Evolutionary conservation across 2,113 vertebrate species (phyloP).

Genomic region (Mormoops blainvillei): DNA sequence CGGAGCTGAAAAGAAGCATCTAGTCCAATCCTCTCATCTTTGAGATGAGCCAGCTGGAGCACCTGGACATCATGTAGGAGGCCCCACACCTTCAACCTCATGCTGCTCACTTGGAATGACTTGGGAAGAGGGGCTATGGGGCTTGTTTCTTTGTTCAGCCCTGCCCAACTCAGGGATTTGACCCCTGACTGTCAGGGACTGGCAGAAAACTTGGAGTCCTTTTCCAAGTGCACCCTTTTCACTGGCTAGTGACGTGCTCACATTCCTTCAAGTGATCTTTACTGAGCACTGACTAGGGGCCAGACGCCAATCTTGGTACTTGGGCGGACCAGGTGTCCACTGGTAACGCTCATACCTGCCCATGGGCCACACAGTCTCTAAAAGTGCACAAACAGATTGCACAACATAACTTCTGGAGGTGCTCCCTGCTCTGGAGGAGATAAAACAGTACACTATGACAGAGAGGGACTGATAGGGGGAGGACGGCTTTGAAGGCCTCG

Average conservation of each 20-base stretch:
- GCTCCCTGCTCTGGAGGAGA: background rate
- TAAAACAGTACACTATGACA: background rate
- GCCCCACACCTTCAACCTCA: too few relatives aligned
- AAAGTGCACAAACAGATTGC: background rate
- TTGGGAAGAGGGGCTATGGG: background rate
- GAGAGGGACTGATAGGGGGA: background rate
- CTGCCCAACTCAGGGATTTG: background rate
- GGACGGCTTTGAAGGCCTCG: background rate
- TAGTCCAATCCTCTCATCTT: background rate
- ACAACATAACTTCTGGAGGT: background rate
- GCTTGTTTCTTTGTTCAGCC: background rate
- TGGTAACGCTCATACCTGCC: background rate
- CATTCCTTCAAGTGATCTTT: background rate
- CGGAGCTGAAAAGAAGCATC: background rate
- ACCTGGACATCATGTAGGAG: background rate
- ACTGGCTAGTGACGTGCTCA: background rate
- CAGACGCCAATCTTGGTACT: background rate
- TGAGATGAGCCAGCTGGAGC: background rate
- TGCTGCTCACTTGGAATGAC: background rate
- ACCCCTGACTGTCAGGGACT: background rate
- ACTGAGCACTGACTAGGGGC: background rate
- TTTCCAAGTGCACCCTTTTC: background rate
- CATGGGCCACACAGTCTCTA: too few relatives aligned
- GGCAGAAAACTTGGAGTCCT: background rate
- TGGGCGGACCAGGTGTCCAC: background rate